A percentile compares a stretch with the other conserved stretches of the same genome.
Evolutionary conservation across 1,140 invertebrate species (phyloP).

Genomic region (Philopotamus ludificatus): DNA sequence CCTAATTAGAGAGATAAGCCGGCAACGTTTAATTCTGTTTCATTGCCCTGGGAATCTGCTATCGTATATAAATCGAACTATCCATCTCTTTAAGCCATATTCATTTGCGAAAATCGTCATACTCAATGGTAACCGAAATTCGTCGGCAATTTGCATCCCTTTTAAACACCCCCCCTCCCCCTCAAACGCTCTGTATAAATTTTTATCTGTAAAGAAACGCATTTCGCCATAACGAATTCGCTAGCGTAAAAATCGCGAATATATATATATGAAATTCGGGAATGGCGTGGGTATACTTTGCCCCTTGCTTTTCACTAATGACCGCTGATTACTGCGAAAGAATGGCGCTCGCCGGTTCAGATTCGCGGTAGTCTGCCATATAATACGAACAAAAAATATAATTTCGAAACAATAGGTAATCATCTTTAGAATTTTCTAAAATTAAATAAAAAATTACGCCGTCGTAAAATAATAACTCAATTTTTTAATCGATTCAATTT

Average conservation of each 20-base stretch:
- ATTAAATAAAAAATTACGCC: too few species aligned
- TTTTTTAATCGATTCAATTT: too few species aligned
- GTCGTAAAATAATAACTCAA: too few species aligned
- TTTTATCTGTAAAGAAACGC: not conserved
- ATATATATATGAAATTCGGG: constrained; percentile 9
- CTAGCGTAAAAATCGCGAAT: constrained; percentile 4
- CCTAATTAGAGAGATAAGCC: not conserved
- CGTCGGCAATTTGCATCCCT: not conserved
- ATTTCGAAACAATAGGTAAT: too few species aligned
- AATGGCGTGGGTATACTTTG: not conserved
- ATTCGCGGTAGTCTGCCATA: too few species aligned
- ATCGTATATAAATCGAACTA: not conserved
- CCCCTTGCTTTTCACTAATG: constrained; percentile 24
- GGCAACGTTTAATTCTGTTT: too few species aligned
- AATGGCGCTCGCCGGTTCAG: not conserved
- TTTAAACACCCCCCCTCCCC: too few species aligned
- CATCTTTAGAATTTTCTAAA: too few species aligned
- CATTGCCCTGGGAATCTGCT: not conserved
- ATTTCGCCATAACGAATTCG: constrained; percentile 19
- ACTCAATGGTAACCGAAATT: not conserved
- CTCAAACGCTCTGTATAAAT: too few species aligned
- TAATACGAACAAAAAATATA: too few species aligned
- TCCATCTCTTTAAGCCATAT: not conserved
- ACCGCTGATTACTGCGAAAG: constrained; percentile 33
- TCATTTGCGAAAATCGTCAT: not conserved